Evolutionary conservation across 2,113 vertebrate genomes (phyloP).

Genomic region (Calidris pugnax): DNA sequence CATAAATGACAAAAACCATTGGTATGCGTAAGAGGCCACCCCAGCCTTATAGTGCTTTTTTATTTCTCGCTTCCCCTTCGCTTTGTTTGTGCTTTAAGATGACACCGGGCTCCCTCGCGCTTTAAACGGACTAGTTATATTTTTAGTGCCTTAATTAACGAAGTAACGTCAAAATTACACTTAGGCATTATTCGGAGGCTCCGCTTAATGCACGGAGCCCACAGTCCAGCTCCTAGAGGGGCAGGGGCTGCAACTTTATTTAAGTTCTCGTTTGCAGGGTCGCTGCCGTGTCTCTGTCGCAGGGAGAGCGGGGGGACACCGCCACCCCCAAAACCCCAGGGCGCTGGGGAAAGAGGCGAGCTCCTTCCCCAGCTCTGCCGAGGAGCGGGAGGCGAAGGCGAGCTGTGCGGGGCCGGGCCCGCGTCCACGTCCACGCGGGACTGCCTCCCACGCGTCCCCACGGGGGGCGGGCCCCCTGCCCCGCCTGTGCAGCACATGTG

Average conservation of each 20-base stretch:
- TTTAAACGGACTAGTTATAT: constrained; percentile 74
- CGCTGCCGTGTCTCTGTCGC: neutral
- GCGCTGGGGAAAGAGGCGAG: neutral
- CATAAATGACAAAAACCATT: constrained; percentile 89
- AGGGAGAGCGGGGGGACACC: neutral
- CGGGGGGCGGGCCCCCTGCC: neutral
- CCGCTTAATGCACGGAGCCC: neutral
- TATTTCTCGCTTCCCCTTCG: constrained; percentile 71
- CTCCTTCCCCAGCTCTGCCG: neutral
- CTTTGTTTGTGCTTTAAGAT: constrained; percentile 84
- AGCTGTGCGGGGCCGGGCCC: neutral
- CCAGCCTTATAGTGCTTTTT: constrained; percentile 77
- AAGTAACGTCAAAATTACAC: constrained; percentile 62
- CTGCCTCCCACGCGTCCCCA: neutral
- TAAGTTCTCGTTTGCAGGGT: neutral
- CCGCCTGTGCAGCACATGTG: constrained; percentile 9
- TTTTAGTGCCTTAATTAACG: constrained; percentile 78
- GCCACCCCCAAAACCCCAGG: neutral
- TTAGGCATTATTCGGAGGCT: constrained; percentile 34
- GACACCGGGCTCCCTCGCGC: constrained; percentile 77
- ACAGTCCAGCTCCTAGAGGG: neutral
- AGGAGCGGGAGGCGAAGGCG: neutral
- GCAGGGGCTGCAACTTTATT: neutral
- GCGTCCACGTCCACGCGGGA: neutral
- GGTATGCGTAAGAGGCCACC: constrained; percentile 88